Percentiles rank a stretch among this genome's conserved stretches.
Conservation (phyloP, 2,888 invertebrate genomes). For the Bedellia somnulentella region DNA sequence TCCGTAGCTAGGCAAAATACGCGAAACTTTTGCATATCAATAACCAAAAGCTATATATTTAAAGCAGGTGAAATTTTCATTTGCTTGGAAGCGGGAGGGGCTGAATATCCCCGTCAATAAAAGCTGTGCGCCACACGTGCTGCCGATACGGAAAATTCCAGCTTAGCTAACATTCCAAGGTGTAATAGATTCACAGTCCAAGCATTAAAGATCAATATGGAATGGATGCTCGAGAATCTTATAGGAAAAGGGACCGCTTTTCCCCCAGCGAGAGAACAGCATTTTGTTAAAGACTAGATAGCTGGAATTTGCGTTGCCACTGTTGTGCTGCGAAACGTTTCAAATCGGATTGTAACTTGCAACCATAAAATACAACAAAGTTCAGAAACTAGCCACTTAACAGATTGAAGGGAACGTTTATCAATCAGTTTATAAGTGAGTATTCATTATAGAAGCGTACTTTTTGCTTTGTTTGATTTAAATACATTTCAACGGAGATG, state of each 20-base stretch:
- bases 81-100: constrained; percentile 31
- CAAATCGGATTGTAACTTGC: too few relatives aligned
- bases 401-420: too few relatives aligned
- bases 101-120: constrained; percentile 42
- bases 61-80: constrained; percentile 47
- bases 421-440: too few relatives aligned
- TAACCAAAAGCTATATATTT: constrained; percentile 29
- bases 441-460: too few relatives aligned
- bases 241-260: constrained; percentile 34
- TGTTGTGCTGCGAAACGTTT: too few relatives aligned
- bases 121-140: constrained; percentile 51
- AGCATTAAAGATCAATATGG: constrained; percentile 16
- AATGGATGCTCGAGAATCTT: constrained; percentile 19
- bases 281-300: constrained; percentile 28
- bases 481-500: too few relatives aligned
- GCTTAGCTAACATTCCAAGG: constrained; percentile 11
- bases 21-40: constrained; percentile 35
- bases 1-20: too few relatives aligned
- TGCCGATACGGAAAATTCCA: constrained; percentile 43
- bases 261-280: constrained; percentile 44
- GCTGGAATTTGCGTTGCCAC: too few relatives aligned
- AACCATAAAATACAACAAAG: too few relatives aligned
- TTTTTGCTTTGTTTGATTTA: too few relatives aligned
- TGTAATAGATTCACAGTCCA: constrained; percentile 10
- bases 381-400: too few relatives aligned